Conservation (phyloP, 2,113 vertebrate genomes). For the Lepisosteus osseus region DNA sequence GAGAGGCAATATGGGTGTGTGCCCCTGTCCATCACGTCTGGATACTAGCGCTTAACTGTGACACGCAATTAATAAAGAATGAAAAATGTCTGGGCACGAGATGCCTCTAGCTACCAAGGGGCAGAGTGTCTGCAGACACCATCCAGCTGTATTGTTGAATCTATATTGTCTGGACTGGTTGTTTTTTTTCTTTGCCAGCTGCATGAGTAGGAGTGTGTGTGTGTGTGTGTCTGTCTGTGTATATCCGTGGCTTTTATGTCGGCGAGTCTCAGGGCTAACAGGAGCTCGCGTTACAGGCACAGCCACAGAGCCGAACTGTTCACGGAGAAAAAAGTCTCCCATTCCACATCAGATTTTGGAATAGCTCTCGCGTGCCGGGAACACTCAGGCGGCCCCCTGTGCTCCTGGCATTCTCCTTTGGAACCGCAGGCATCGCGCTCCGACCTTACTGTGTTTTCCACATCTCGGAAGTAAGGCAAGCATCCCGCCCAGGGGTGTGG, state of each 20-base stretch:
- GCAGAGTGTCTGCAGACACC: constrained; percentile 11
- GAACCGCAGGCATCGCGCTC: too few species aligned
- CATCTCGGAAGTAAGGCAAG: too few species aligned
- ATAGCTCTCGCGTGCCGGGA: too few species aligned
- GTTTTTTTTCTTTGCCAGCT: too few species aligned
- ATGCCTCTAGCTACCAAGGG: constrained; percentile 22
- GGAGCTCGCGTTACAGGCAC: too few species aligned
- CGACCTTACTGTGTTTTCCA: too few species aligned
- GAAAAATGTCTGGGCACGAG: constrained; percentile 30
- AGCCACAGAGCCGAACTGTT: too few species aligned
- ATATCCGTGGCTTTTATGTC: background rate
- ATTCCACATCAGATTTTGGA: too few species aligned
- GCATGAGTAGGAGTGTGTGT: constrained; percentile 6
- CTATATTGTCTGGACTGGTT: constrained; percentile 2
- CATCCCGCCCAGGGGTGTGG: too few species aligned
- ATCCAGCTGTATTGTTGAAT: background rate
- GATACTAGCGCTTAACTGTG: constrained; percentile 24
- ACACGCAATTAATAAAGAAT: constrained; percentile 45
- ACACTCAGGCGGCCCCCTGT: too few species aligned
- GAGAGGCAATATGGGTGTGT: constrained; percentile 20
- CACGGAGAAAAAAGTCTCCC: too few species aligned
- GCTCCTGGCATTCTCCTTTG: too few species aligned
- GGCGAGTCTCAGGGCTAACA: background rate
- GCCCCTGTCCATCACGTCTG: constrained; percentile 29
- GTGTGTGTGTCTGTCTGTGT: constrained; percentile 2